Evolutionary conservation across 2,888 invertebrate species (phyloP), one percentile per base, ranked within the genome.

Genomic region (Caenorhabditis parvicauda): DNA sequence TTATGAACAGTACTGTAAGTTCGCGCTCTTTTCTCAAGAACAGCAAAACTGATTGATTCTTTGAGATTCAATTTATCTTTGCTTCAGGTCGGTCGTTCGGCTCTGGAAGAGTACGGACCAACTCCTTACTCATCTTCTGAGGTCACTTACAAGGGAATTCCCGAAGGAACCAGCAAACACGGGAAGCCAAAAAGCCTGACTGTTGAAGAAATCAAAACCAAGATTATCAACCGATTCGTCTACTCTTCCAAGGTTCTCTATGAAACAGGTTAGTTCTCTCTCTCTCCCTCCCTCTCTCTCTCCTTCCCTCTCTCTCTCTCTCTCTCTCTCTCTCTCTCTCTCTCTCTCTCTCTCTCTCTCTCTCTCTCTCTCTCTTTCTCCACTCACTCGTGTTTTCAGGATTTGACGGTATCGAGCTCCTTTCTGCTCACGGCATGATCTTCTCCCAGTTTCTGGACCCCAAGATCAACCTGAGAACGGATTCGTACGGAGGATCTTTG

Each of bases 211-310:
- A 58, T 75, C 38, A 21, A 67, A 28, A 67, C 64, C 2, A 64
- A 66, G 17, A 58, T 68, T 9, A 72, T 72, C 28, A 67, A 72
- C 27, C 49, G 67, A 27, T 63, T 67, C 17, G 72, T 66, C 9
- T 73, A 61, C 46, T 62, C 68, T 3, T 64, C 68, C 9, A 45
- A 52, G 21, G 42, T 53, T 22, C 47, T 60, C 2, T 38, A 56
- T 29, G 52, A 64, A 28, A 27, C 41, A 37, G 67, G 59, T 42
- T 3, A 62, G 27, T 3, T 35, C 17, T 12, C 9, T 24, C 7
- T 42, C 22, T 24, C 22, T n/a, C n/a, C n/a, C n/a, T n/a, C n/a
- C n/a, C n/a, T n/a, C n/a, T n/a, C n/a, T n/a, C n/a, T n/a, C n/a
- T n/a, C n/a, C n/a, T n/a, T n/a, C n/a, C n/a, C n/a, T n/a, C n/a